phyloP scores from a whole-genome alignment of 2,113 vertebrate genomes.

The Sylvietta virens region DNA sequence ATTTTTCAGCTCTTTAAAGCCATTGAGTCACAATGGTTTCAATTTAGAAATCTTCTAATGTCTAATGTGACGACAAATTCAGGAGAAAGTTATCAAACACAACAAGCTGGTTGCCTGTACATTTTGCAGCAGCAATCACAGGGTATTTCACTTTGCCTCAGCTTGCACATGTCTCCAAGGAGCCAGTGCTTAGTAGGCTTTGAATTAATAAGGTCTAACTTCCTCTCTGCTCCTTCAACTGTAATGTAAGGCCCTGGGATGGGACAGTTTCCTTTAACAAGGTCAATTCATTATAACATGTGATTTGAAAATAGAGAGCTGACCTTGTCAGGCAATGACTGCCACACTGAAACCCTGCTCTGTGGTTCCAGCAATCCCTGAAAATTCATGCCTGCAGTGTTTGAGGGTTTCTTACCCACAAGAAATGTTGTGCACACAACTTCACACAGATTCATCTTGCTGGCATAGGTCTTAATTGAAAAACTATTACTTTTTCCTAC shows the following conservation, averaged over 20 bases:
- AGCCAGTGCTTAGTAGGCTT: neutral
- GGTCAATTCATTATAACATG: neutral
- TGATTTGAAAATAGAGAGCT: neutral
- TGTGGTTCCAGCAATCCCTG: neutral
- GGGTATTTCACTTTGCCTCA: neutral
- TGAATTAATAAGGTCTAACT: neutral
- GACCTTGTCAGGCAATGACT: neutral
- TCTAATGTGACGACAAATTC: neutral
- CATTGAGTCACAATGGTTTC: neutral
- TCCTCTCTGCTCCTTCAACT: neutral
- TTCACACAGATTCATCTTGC: neutral
- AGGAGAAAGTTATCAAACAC: neutral
- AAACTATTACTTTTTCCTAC: neutral
- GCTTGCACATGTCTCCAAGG: neutral
- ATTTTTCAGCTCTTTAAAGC: neutral
- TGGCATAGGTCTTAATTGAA: neutral
- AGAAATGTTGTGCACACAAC: neutral
- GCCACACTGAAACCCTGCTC: neutral
- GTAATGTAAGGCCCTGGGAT: neutral
- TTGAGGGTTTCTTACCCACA: neutral
- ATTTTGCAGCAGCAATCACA: neutral
- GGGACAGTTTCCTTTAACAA: neutral
- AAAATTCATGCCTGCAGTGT: neutral
- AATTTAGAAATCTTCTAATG: neutral
- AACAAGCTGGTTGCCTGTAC: neutral